A percentile compares a stretch with the other conserved stretches of the same genome.
phyloP scores from a whole-genome alignment of 2,113 vertebrate genomes.

The Phalacrocorax aristotelis region DNA sequence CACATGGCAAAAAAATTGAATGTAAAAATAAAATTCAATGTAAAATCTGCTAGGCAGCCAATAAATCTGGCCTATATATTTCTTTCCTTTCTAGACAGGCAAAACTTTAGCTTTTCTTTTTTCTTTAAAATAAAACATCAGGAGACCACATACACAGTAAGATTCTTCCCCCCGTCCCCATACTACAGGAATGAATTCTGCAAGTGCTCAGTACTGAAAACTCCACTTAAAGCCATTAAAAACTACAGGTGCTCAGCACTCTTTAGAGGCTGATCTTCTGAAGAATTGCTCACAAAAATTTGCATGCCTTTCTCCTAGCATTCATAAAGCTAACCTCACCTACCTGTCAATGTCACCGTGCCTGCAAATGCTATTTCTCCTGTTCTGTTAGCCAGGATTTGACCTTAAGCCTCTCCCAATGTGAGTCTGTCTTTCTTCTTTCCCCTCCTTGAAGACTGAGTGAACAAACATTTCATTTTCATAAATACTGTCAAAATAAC shows the following conservation, averaged over 20 bases:
- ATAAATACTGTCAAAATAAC: not conserved
- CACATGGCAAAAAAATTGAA: not conserved
- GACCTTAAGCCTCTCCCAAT: not conserved
- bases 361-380: not conserved
- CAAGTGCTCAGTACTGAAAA: not conserved
- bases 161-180: not conserved
- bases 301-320: not conserved
- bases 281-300: not conserved
- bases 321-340: not conserved
- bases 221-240: not conserved
- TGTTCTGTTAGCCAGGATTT: not conserved
- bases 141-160: not conserved
- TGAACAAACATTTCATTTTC: not conserved
- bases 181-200: not conserved
- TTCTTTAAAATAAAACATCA: slow-evolving; percentile 14
- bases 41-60: not conserved
- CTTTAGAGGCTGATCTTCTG: not conserved
- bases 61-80: not conserved
- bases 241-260: not conserved
- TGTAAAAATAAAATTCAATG: slow-evolving; percentile 11
- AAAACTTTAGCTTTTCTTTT: not conserved
- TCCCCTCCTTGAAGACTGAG: not conserved
- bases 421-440: not conserved
- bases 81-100: not conserved
- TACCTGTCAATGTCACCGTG: not conserved